A percentile compares a stretch with the other conserved stretches of the same genome.
Conservation (phyloP, 2,888 invertebrate species). For the Lasius fuliginosus region DNA sequence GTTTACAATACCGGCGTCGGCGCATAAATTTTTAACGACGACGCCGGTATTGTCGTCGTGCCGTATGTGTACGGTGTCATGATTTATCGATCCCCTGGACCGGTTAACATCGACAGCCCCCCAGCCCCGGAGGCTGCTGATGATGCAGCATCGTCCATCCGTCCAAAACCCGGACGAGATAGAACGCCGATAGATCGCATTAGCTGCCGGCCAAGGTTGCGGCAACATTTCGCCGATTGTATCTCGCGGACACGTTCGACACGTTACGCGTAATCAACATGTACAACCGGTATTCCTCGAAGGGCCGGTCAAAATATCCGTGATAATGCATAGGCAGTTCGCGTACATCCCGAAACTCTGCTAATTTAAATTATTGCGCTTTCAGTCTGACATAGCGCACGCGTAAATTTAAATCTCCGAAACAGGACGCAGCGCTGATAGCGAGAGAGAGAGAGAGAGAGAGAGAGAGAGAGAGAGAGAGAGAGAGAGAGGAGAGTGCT, state of each 20-base stretch:
- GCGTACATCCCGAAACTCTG: constrained; percentile 63
- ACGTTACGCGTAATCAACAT: constrained; percentile 54
- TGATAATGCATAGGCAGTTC: constrained; percentile 54
- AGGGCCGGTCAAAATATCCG: constrained; percentile 48
- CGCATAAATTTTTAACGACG: constrained; percentile 48
- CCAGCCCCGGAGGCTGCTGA: constrained; percentile 26
- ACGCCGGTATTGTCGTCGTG: constrained; percentile 23
- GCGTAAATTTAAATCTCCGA: constrained; percentile 82
- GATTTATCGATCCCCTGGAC: constrained; percentile 52
- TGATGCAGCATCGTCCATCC: constrained; percentile 15
- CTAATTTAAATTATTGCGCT: constrained; percentile 79
- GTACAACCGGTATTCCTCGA: constrained; percentile 21
- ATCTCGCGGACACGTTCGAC: constrained; percentile 52
- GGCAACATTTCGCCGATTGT: constrained; percentile 51
- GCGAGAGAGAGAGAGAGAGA: not conserved
- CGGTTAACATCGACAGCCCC: constrained; percentile 51
- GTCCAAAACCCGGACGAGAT: constrained; percentile 25
- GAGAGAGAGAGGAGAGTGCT: constrained; percentile 64
- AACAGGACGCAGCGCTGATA: constrained; percentile 74
- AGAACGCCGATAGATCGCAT: constrained; percentile 44
- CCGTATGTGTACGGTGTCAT: constrained; percentile 28
- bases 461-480: constrained; percentile 27
- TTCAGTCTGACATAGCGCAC: constrained; percentile 62
- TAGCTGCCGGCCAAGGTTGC: constrained; percentile 54
- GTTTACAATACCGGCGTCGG: constrained; percentile 36